A percentile compares a stretch with the other conserved stretches of the same genome.
Evolutionary conservation across 2,888 invertebrate species (phyloP).

Genomic region (Andrena flavipes): DNA sequence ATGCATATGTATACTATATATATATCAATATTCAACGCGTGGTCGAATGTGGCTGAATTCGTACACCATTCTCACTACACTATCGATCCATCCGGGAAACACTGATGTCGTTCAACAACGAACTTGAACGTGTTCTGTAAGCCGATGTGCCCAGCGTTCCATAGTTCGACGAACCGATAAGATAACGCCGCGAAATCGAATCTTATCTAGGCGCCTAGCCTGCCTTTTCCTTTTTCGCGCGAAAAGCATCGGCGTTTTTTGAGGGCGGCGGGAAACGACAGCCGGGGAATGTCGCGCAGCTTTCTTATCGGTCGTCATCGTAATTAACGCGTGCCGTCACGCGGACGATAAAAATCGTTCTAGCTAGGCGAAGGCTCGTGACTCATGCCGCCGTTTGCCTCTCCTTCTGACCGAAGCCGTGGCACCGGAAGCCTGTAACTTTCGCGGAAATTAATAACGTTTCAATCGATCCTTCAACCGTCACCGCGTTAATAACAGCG

Average conservation of each 20-base stretch:
- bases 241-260: conserved; percentile 26
- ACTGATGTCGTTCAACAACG: conserved; percentile 6
- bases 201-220: conserved; percentile 68
- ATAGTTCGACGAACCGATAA: conserved; percentile 38
- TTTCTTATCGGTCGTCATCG: conserved; percentile 64
- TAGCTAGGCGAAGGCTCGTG: conserved; percentile 40
- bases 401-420: conserved; percentile 64
- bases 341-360: conserved; percentile 65
- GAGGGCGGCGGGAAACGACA: conserved; percentile 39
- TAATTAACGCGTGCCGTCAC: conserved; percentile 73
- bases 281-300: conserved; percentile 31
- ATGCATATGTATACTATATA: too few species aligned
- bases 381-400: conserved; percentile 62
- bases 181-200: conserved; percentile 65
- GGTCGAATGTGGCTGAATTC: too few species aligned
- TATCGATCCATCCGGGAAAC: conserved; percentile 7
- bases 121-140: conserved; percentile 14
- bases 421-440: conserved; percentile 59
- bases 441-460: conserved; percentile 59
- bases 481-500: background rate
- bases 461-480: conserved; percentile 51
- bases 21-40: too few species aligned
- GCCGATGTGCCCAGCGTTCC: background rate
- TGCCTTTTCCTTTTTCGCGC: conserved; percentile 36
- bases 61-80: too few species aligned